Base-by-base conservation (phyloP, 2,888 invertebrate species). In the Pammene aurita region DNA sequence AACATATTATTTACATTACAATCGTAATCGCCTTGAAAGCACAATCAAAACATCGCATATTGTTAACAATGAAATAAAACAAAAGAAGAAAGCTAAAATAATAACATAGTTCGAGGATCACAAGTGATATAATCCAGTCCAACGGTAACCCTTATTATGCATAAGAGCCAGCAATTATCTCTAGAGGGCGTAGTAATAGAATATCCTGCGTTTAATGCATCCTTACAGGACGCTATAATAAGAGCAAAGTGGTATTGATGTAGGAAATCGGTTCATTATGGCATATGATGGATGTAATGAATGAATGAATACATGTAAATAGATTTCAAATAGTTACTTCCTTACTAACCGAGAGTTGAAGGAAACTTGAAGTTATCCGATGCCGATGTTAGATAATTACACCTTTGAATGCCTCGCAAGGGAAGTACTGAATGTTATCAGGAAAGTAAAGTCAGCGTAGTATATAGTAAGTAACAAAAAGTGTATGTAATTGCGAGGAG, bases 191-290 rank as follows among this genome's bases (percentile, higher is more conserved):
- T 18, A 9, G 16, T 62, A 62, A 62, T 41, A 52, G 38, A 62
- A 62, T 62, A 48, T 62, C 61, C 61, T 62, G 61, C 50, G 5
- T 50, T 52, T n/a, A 41, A 41, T 18, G 52, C 50, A 41, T 62
- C 62, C 62, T 62, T 41, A 62, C 62, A 62, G 62, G 62, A 62
- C 52, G 52, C 10, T 18, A 9, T 52, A 41, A 62, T 52, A 10
- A 5, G 18, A 52, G 18, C 11, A 38, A 48, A 13, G 26, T 34
- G 52, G n/a, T 35, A 50, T 50, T 26, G 41, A 18, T 41, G 16
- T 41, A 41, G 52, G 41, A 62, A 52, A 62, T 50, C 50, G 26
- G 10, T 1, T 52, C 11, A 52, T 1, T 18, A 16, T 60, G 6
- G 44, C 10, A 46, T 46, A n/a, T 7, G 42, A 57, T 41, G 11